These are phyloP conservation scores for Triplophysa dalaica DNA, from an alignment of 2,113 vertebrate species.

Conservation along the genomic window DNA sequence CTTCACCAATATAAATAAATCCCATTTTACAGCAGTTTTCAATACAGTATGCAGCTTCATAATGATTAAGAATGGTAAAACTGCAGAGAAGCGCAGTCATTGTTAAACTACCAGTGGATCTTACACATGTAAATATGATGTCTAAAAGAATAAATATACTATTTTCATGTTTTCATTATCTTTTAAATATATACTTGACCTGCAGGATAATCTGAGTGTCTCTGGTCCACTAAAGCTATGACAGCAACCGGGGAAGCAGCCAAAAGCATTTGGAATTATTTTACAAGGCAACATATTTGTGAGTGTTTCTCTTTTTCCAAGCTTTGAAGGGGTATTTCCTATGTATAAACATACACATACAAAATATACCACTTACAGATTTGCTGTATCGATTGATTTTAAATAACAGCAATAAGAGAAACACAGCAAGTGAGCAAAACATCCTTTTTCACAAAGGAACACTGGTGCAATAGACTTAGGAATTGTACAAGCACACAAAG, in stretches of 20 bases:
- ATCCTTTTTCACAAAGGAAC: conserved; percentile 43
- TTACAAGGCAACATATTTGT: conserved; percentile 22
- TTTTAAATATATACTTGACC: conserved; percentile 23
- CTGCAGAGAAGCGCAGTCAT: neutral
- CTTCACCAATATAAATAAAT: neutral
- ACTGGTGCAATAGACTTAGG: conserved; percentile 9
- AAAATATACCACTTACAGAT: conserved; percentile 2
- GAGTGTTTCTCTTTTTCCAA: neutral
- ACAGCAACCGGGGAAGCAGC: neutral
- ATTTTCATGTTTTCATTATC: conserved; percentile 1
- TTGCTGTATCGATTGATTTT: conserved; percentile 13
- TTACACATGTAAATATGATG: neutral
- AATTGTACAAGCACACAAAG: neutral
- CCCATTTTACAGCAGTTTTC: neutral
- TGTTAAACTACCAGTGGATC: neutral
- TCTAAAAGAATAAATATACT: conserved; percentile 31
- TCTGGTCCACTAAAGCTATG: neutral
- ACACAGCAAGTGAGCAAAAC: conserved; percentile 39
- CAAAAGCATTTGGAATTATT: neutral
- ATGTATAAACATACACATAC: neutral
- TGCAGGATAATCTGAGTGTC: conserved; percentile 20
- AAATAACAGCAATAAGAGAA: conserved; percentile 9
- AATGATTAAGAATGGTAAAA: neutral
- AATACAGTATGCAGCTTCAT: neutral
- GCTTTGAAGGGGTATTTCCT: neutral